Evolutionary conservation across 2,888 invertebrate genomes (phyloP).

Genomic region (Shargacucullia verbasci): DNA sequence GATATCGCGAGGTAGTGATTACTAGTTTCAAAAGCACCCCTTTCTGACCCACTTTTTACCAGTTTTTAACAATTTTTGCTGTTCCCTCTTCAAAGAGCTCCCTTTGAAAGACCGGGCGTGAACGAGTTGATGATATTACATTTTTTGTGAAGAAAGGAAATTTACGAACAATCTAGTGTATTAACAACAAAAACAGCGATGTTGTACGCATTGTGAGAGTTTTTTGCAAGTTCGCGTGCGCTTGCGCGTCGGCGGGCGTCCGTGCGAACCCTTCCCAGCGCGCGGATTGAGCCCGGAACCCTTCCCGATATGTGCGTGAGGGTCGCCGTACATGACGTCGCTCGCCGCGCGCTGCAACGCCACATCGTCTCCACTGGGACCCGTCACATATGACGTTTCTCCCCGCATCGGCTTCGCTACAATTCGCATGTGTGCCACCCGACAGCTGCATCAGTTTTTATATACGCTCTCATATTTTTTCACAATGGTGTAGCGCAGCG

Average conservation of each 20-base stretch:
- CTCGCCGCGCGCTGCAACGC: conserved; percentile 57
- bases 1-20: conserved; percentile 87
- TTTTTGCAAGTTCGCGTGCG: conserved; percentile 88
- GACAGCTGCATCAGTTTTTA: conserved; percentile 89
- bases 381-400: conserved; percentile 71
- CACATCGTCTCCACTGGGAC: conserved; percentile 55
- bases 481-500: conserved; percentile 83
- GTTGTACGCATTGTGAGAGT: conserved; percentile 84
- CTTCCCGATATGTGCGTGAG: conserved; percentile 79
- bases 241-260: conserved; percentile 87
- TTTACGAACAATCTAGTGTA: conserved; percentile 88
- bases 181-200: conserved; percentile 87
- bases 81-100: conserved; percentile 85
- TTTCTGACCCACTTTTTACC: conserved; percentile 89
- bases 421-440: conserved; percentile 87
- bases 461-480: conserved; percentile 88
- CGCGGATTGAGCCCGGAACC: conserved; percentile 83
- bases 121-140: conserved; percentile 90
- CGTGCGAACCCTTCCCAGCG: conserved; percentile 84
- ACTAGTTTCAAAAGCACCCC: conserved; percentile 88
- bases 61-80: conserved; percentile 85
- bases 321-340: conserved; percentile 41
- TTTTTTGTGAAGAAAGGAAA: conserved; percentile 85
- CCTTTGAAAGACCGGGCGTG: conserved; percentile 88
- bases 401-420: conserved; percentile 67